Percentiles rank a stretch among this genome's conserved stretches.
These are phyloP conservation scores for Orientallactaga bullata DNA, from an alignment of 2,113 vertebrate genomes.

Conservation along the genomic window DNA sequence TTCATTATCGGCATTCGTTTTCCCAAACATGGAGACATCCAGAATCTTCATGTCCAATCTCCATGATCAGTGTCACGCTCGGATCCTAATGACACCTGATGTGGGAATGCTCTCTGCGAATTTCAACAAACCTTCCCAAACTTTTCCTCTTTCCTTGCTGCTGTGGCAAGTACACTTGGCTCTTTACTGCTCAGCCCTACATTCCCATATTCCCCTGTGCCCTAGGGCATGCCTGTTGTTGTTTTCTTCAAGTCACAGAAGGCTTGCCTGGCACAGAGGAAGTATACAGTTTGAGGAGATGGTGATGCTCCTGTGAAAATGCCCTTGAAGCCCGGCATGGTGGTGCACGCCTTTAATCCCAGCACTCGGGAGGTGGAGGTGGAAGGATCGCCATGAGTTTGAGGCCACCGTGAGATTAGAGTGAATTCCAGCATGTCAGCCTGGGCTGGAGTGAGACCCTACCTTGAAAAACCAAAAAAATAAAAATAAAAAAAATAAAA, in stretches of 20 bases:
- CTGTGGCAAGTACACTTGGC: background rate
- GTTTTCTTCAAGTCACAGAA: conserved; percentile 22
- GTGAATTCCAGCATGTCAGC: too few relatives aligned
- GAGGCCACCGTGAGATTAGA: too few relatives aligned
- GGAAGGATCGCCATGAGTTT: too few relatives aligned
- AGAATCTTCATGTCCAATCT: background rate
- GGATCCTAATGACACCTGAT: conserved; percentile 9
- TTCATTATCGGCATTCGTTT: background rate
- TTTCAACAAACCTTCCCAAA: background rate
- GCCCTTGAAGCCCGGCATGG: too few relatives aligned
- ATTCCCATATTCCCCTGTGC: too few relatives aligned
- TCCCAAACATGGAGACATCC: background rate
- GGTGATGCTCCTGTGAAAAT: background rate
- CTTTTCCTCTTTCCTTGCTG: background rate
- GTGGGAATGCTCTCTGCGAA: background rate
- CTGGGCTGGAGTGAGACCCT: too few relatives aligned
- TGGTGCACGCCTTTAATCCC: too few relatives aligned
- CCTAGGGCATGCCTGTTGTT: background rate
- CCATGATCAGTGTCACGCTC: background rate
- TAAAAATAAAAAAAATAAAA: too few relatives aligned
- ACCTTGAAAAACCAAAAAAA: too few relatives aligned
- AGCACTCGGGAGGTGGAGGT: too few relatives aligned
- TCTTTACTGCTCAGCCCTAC: background rate
- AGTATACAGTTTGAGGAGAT: background rate
- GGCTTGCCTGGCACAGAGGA: background rate